Base-by-base conservation (phyloP, 1,140 invertebrate genomes). In the Drosophila ficusphila region DNA sequence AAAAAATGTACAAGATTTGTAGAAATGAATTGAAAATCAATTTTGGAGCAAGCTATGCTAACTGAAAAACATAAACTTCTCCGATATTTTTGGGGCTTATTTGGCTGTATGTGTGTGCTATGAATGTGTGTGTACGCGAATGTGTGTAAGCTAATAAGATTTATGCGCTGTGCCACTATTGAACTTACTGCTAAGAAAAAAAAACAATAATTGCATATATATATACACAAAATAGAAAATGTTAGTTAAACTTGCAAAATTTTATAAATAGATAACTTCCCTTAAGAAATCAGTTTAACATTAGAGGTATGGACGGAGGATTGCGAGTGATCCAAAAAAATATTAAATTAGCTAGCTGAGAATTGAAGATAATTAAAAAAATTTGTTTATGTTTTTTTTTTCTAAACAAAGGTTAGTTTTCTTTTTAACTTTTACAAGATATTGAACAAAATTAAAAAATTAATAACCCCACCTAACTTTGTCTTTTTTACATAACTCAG, bases 101-200 rank as follows among this genome's bases (percentile, higher is more conserved):
- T 23, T 33, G 21, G n/a, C 7, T 33, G 36, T 23, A 21, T 61
- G 25, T 16, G 12, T 16, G 33, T 27, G 42, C 6, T 23, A 12
- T 9, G 33, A 27, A 23, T 14, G 33, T 16, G 25, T 9, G 12
- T 39, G 44, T 16, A 5, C 39, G 21, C 44, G 31, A 38, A 14
- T 49, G 25, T 65, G 2, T 23, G 34, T 53, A 19, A 36, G 38
- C 33, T 64, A 34, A 48, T 54, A 58, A 67, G 51, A 56, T 74
- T 79, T 70, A 57, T 74, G 76, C 70, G 76, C 76, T 79, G 76
- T 79, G 76, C 76, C 54, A 79, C 76, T 48, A 79, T 36, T 74
- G 64, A 79, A 79, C 70, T 79, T 79, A 79, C 64, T 79, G 76
- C 76, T 75, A 79, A 73, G 64, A 65, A 76, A 29, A 60, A 60